Conservation (phyloP, 23 tunicate genomes). For the Oikopleura dioica region DNA sequence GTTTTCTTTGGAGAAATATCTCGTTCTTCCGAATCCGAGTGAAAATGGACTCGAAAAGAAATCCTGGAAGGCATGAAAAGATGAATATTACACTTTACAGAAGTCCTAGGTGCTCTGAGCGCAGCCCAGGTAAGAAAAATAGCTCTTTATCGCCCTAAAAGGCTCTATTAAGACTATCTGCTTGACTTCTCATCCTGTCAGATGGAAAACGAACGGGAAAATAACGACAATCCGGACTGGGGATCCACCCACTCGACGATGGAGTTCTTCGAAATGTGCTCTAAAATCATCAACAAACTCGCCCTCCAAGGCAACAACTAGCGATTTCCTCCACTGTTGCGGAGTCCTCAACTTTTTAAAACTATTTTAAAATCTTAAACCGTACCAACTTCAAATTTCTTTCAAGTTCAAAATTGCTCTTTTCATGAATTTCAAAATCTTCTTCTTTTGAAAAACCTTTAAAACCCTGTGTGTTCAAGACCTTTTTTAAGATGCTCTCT, state of each 20-base stretch:
- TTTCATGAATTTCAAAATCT: too few relatives aligned
- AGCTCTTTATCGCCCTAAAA: too few relatives aligned
- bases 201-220: constrained; percentile 16
- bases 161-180: constrained; percentile 51
- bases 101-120: constrained; percentile 31
- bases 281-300: constrained; percentile 62
- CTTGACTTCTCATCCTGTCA: constrained; percentile 74
- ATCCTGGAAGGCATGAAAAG: constrained; percentile 58
- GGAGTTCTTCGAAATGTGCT: constrained; percentile 99
- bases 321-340: too few relatives aligned
- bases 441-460: too few relatives aligned
- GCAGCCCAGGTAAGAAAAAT: too few relatives aligned
- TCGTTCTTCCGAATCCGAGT: constrained; percentile 69
- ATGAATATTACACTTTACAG: constrained; percentile 74
- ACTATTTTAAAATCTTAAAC: too few relatives aligned
- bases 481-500: too few relatives aligned
- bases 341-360: too few relatives aligned
- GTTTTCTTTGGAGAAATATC: constrained; percentile 51
- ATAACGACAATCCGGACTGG: constrained; percentile 14
- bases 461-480: too few relatives aligned
- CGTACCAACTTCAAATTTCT: too few relatives aligned
- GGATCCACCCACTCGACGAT: constrained; percentile 46
- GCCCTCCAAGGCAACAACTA: too few relatives aligned
- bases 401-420: too few relatives aligned
- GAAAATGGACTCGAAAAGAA: constrained; percentile 23